These are phyloP conservation scores for Phoebastria nigripes DNA, from an alignment of 2,797 vertebrate species.

Conservation along the genomic window DNA sequence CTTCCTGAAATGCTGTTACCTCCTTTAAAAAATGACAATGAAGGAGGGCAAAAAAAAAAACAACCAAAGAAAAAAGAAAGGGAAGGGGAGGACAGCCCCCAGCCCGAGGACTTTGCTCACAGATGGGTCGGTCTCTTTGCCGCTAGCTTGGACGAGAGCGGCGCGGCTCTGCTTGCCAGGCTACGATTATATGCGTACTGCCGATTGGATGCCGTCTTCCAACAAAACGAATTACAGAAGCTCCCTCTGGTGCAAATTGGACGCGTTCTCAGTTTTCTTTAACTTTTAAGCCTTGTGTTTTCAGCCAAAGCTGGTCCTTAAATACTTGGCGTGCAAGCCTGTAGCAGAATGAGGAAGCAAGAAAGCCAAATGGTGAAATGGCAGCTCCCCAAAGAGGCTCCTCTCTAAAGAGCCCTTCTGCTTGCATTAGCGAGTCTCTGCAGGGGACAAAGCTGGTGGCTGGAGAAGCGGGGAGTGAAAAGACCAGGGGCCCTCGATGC, in stretches of 20 bases:
- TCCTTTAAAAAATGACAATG: background rate
- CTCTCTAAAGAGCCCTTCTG: constrained; percentile 17
- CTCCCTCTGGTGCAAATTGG: constrained; percentile 32
- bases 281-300: background rate
- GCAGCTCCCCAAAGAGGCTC: constrained; percentile 7
- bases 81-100: background rate
- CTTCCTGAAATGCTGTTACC: background rate
- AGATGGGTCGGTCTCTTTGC: constrained; percentile 26
- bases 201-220: background rate
- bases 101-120: background rate
- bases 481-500: background rate
- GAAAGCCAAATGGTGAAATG: constrained; percentile 26
- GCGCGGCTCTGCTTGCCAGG: background rate
- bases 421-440: background rate
- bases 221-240: constrained; percentile 9
- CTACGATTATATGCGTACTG: background rate
- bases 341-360: background rate
- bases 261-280: background rate
- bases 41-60: background rate
- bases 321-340: background rate
- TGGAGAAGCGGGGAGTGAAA: background rate
- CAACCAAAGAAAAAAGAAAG: background rate
- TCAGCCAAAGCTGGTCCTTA: constrained; percentile 10
- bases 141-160: background rate
- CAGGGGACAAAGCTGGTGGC: background rate